Evolutionary conservation across 2,113 vertebrate species (phyloP), one percentile per base, ranked within the genome.

Genomic region (Coracopsis vasa): DNA sequence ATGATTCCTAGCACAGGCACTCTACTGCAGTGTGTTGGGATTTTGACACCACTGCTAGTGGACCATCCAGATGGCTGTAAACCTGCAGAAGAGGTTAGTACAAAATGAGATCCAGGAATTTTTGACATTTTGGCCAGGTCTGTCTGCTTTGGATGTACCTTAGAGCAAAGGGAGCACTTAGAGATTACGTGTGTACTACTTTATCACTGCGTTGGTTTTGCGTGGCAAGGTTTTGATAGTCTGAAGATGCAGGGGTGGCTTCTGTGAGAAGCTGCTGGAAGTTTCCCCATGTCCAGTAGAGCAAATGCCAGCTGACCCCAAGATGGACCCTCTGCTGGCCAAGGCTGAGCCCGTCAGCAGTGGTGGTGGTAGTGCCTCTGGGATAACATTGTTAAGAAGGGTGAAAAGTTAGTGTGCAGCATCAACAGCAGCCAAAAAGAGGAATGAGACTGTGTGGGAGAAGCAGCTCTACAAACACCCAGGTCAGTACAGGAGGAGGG

Each of bases 41-140:
- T 79, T 94, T 84, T 80, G 44, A 44, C 48, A n/a, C 65, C 80
- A 56, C 83, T 84, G 88, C 69, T 85, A 35, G 77, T 61, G 83
- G 86, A 87, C 73, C 61, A 45, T 82, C 88, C 94, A 89, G 80
- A 95, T 97, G 96, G 90, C 95, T 89, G 48, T 96, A 96, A 95
- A 93, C 24, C 72, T 92, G 73, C 95, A 82, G 86, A 96, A 24
- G 71, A 95, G 96, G 96, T 97, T 72, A 81, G 96, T 97, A 87
- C 20, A 37, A 74, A 75, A 56, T 15, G 12, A 7, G 8, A 45
- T 56, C 4, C 10, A 6, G 50, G 31, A 67, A 17, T n/a, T 90
- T 45, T 54, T 61, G 12, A 9, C 2, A 2, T 27, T 88, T 80
- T 58, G 31, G 9, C 64, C 31, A 53, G 24, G 20, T 83, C 37